Evolutionary conservation across 2,888 invertebrate genomes (phyloP).

Genomic region (Eilema griseolum): DNA sequence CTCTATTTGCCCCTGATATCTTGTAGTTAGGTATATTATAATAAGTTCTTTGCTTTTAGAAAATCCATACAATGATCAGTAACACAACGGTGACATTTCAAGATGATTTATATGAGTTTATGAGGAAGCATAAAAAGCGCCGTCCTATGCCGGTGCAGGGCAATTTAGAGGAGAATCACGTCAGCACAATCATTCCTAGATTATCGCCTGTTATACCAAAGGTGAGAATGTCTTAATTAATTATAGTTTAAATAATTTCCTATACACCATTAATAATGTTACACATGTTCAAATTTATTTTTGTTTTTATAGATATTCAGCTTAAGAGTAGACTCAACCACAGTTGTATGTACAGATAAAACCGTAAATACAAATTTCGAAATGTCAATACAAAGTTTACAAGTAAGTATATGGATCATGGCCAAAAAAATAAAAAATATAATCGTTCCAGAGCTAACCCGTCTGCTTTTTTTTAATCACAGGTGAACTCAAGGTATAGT

Average conservation of each 20-base stretch:
- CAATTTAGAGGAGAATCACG: constrained; percentile 55
- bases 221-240: constrained; percentile 69
- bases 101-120: constrained; percentile 86
- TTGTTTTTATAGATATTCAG: constrained; percentile 88
- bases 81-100: constrained; percentile 86
- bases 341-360: constrained; percentile 89
- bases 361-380: constrained; percentile 90
- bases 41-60: constrained; percentile 75
- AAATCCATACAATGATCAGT: constrained; percentile 88
- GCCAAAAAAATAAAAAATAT: background rate
- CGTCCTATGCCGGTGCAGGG: constrained; percentile 38
- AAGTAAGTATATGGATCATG: constrained; percentile 74
- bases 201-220: constrained; percentile 93
- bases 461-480: background rate
- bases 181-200: constrained; percentile 86
- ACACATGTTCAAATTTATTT: background rate
- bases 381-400: constrained; percentile 89
- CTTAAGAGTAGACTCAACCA: constrained; percentile 91
- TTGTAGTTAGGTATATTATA: background rate
- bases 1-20: background rate
- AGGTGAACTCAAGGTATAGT: constrained; percentile 88
- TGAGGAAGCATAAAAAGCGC: constrained; percentile 73
- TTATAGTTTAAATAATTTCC: no score
- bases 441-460: background rate
- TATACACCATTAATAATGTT: no score